Percentiles rank a stretch among this genome's conserved stretches.
Conservation (phyloP, 2,797 vertebrate species). For the Pelochelys cantorii region DNA sequence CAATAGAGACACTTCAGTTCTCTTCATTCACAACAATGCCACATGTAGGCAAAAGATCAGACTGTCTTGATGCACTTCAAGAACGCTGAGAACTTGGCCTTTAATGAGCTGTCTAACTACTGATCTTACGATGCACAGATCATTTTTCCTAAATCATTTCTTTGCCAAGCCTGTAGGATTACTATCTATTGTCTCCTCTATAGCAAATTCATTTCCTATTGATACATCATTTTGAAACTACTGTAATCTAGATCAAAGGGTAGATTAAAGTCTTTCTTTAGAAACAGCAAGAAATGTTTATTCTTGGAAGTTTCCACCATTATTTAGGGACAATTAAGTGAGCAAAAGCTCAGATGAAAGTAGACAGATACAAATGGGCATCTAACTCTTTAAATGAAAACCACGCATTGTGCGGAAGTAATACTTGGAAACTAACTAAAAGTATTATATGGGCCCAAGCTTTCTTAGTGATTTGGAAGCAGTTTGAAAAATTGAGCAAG, state of each 20-base stretch:
- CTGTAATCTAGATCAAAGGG: not conserved
- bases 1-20: not conserved
- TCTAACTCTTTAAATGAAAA: constrained; percentile 3
- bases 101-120: constrained; percentile 60
- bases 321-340: not conserved
- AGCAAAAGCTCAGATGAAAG: not conserved
- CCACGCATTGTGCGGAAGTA: not conserved
- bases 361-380: not conserved
- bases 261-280: constrained; percentile 16
- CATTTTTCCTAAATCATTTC: constrained; percentile 29
- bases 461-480: not conserved
- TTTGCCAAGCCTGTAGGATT: constrained; percentile 42
- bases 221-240: constrained; percentile 21
- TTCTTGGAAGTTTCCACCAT: not conserved
- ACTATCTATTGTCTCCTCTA: constrained; percentile 12
- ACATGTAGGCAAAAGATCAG: constrained; percentile 55
- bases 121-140: constrained; percentile 36
- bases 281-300: constrained; percentile 12
- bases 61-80: constrained; percentile 47
- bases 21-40: constrained; percentile 55
- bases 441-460: accelerated
- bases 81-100: constrained; percentile 62
- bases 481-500: constrained; percentile 15
- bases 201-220: constrained; percentile 31
- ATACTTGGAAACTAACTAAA: not conserved